Base-by-base conservation (phyloP, 2,797 vertebrate genomes). In the Neosalanx taihuensis region DNA sequence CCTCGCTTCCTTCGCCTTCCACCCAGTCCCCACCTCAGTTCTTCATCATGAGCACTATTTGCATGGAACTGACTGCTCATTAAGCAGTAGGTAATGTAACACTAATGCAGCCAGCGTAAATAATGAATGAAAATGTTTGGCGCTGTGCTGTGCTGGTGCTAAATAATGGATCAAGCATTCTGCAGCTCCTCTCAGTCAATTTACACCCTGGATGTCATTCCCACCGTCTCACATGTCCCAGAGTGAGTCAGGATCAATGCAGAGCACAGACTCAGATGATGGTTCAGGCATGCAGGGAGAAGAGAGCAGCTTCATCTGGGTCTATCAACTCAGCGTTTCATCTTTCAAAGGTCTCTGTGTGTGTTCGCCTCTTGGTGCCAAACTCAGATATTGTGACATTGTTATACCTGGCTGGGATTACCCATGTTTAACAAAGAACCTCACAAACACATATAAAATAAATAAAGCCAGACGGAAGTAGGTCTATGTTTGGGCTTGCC, bases 141-240 rank as follows among this genome's bases (percentile, higher is more conserved):
- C 67, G 76, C 77, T 82, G 79, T 69, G 76, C 81, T 30, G 26
- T 49, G 35, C 67, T 73, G 33, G 75, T 67, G 73, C 72, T 92
- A 79, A 90, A 91, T 92, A 86, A 93, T 91, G 83, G 79, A 91
- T 90, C 81, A 83, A 81, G 77, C 84, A 74, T 78, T 81, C 76
- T 66, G 73, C 58, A 58, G 76, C 79, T 83, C 73, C 73, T 70
- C 56, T 3, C 56, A 84, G 78, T 80, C 75, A 67, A 64, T 70
- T 81, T 49, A 64, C 73, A 73, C 69, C 71, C 60, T 46, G 20
- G 72, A 69, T 58, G 72, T 74, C 75, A 75, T 83, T 85, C 79
- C 74, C 80, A 81, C 29, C 33, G 20, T 72, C 75, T 67, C 67
- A 17, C 23, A 57, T 70, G 37, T 57, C 62, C 49, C 61, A 82